phyloP scores from a whole-genome alignment of 2,797 vertebrate species.

The Knipowitschia caucasica region DNA sequence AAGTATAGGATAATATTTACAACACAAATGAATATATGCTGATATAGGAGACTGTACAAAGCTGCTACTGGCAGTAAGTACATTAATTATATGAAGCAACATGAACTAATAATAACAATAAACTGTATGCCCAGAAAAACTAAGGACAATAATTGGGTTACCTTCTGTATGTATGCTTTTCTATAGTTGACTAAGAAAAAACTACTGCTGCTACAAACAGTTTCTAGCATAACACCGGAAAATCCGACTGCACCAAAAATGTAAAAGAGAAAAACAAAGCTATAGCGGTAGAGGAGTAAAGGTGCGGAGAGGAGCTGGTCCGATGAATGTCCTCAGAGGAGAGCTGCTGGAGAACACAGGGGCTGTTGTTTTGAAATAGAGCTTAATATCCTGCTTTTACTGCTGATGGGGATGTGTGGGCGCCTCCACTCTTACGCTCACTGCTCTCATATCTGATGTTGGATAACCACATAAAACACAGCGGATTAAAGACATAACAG shows the following conservation, averaged over 20 bases:
- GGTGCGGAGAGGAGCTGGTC: constrained; percentile 20
- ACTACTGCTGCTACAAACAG: neutral
- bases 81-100: too few species aligned
- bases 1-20: too few species aligned
- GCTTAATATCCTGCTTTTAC: constrained; percentile 65
- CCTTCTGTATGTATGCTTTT: neutral
- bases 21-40: too few species aligned
- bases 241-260: neutral
- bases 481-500: constrained; percentile 13
- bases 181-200: neutral
- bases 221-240: neutral
- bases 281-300: constrained; percentile 20
- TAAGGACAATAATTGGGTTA: too few species aligned
- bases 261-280: constrained; percentile 12
- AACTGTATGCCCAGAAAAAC: neutral
- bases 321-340: constrained; percentile 60
- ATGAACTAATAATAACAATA: neutral
- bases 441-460: constrained; percentile 29
- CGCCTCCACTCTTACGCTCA: constrained; percentile 14
- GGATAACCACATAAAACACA: constrained; percentile 35
- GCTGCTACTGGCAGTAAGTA: too few species aligned
- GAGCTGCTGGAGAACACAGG: constrained; percentile 51
- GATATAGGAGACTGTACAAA: too few species aligned
- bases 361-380: constrained; percentile 66
- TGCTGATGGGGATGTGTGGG: constrained; percentile 45